Conservation (phyloP, 2,113 vertebrate species). For the Ammospiza caudacuta region DNA sequence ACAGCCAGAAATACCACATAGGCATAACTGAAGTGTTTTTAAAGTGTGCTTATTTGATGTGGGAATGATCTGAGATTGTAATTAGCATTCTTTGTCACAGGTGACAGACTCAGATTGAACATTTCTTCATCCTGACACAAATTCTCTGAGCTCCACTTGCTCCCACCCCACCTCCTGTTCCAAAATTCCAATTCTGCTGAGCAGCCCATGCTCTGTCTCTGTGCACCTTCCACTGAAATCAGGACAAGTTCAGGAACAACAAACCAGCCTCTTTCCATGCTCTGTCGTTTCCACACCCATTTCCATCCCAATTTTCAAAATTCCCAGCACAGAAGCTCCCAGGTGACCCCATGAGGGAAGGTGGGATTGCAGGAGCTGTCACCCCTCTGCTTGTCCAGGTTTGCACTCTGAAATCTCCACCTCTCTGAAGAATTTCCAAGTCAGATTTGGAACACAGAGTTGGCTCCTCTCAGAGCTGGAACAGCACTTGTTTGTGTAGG, state of each 20-base stretch:
- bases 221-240: not conserved
- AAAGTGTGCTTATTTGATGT: slow-evolving; percentile 66
- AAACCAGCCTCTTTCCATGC: not conserved
- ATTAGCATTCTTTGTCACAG: slow-evolving; percentile 65
- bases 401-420: not conserved
- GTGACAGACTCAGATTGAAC: slow-evolving; percentile 39
- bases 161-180: not conserved
- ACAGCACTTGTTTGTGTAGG: not conserved
- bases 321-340: not conserved
- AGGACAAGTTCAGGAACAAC: not conserved
- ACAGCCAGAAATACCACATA: slow-evolving; percentile 51
- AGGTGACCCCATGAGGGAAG: not conserved
- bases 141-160: not conserved
- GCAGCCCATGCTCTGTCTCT: not conserved
- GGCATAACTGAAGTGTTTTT: slow-evolving; percentile 29
- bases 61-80: slow-evolving; percentile 68
- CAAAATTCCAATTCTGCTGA: not conserved
- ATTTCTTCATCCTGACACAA: slow-evolving; percentile 8
- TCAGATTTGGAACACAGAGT: not conserved
- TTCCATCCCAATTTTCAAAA: not conserved
- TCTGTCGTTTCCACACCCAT: not conserved
- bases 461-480: not conserved
- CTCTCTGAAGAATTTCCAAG: not conserved
- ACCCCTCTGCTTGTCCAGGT: not conserved
- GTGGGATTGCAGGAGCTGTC: not conserved